These are phyloP conservation scores for Alosa alosa DNA, from an alignment of 2,113 vertebrate genomes.

Conservation along the genomic window DNA sequence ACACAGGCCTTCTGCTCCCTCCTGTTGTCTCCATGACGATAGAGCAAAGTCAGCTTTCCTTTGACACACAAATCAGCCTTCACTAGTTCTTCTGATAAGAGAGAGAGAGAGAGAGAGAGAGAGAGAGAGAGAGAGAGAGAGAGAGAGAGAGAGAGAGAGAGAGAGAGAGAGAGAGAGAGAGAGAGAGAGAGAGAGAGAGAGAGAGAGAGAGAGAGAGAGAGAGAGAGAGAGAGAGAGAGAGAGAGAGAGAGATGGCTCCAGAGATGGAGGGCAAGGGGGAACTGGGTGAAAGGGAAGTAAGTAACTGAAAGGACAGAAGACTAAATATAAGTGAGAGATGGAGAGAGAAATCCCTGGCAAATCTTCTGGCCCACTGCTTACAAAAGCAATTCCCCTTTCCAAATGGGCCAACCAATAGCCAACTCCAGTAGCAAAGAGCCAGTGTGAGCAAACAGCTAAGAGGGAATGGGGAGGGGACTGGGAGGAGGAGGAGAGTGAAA, in stretches of 20 bases:
- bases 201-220: no score
- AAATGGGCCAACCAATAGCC: not conserved
- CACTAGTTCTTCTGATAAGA: not conserved
- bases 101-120: not conserved
- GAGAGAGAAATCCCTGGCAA: not conserved
- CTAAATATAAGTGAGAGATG: not conserved
- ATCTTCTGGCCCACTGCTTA: not conserved
- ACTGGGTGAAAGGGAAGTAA: conserved; percentile 7
- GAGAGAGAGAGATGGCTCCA: not conserved
- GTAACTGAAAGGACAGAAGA: not conserved
- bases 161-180: not conserved
- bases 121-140: no score
- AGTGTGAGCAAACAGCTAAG: not conserved
- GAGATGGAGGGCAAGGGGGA: not conserved
- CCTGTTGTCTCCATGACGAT: conserved; percentile 5
- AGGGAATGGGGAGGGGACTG: not conserved
- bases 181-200: not conserved
- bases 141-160: not conserved
- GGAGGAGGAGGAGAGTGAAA: not conserved
- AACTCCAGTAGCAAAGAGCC: not conserved
- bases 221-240: no score
- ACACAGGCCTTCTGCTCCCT: not conserved
- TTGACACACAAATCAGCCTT: not conserved
- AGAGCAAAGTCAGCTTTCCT: not conserved
- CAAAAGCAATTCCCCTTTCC: not conserved